These are phyloP conservation scores for Leucophenga montana DNA, from an alignment of 2,888 invertebrate species.

Conservation along the genomic window DNA sequence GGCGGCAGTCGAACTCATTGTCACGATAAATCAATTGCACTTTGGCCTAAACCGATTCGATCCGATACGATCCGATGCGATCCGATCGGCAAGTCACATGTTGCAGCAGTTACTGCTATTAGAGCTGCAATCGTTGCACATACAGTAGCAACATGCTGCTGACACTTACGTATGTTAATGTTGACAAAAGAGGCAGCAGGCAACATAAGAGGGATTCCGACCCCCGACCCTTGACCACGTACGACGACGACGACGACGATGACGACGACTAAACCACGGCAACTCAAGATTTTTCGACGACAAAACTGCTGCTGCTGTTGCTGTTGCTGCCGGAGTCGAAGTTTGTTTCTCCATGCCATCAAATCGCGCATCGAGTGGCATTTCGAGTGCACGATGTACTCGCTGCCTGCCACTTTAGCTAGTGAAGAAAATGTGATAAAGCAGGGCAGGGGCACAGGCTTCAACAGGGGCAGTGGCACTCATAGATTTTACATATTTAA, in stretches of 20 bases:
- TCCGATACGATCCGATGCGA: not conserved
- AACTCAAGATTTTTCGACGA: slow-evolving; percentile 5
- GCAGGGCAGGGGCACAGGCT: not conserved
- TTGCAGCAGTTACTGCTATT: slow-evolving; percentile 29
- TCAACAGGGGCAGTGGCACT: slow-evolving; percentile 9
- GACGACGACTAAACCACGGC: not conserved
- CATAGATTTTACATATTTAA: slow-evolving; percentile 36
- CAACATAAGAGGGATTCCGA: slow-evolving; percentile 17
- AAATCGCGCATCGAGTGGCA: slow-evolving; percentile 15
- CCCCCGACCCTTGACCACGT: not conserved
- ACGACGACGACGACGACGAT: slow-evolving; percentile 23
- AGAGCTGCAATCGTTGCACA: slow-evolving; percentile 28
- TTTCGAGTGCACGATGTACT: slow-evolving; percentile 27
- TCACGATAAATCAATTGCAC: slow-evolving; percentile 69
- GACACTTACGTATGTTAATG: slow-evolving; percentile 71
- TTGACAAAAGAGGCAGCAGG: slow-evolving; percentile 59
- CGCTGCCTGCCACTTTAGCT: slow-evolving; percentile 8
- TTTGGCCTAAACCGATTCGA: slow-evolving; percentile 48
- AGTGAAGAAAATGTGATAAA: not conserved
- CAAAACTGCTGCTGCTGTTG: not conserved
- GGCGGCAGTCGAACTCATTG: slow-evolving; percentile 48
- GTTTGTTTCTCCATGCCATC: not conserved
- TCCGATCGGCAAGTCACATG: slow-evolving; percentile 29
- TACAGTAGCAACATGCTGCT: slow-evolving; percentile 62
- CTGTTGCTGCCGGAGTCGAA: not conserved